Evolutionary conservation across 2,797 vertebrate genomes (phyloP).

Genomic region (Remorina albescens): DNA sequence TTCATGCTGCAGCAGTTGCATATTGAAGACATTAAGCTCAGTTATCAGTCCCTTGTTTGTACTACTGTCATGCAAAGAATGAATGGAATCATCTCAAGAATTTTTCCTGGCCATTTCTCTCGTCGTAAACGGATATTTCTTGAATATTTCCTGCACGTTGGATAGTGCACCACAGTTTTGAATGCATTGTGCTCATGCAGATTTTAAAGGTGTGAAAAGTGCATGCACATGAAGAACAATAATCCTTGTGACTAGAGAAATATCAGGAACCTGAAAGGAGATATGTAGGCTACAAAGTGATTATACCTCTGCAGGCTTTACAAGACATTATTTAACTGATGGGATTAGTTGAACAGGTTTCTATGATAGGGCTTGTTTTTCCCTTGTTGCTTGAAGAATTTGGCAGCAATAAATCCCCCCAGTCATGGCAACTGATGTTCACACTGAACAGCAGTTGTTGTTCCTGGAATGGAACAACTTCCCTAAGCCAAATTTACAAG

Average conservation of each 20-base stretch:
- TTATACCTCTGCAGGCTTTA: conserved; percentile 46
- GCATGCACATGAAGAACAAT: conserved; percentile 15
- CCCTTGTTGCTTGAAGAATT: conserved; percentile 73
- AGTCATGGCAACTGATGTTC: conserved; percentile 76
- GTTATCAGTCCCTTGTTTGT: conserved; percentile 75
- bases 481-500: conserved; percentile 65
- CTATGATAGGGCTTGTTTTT: conserved; percentile 57
- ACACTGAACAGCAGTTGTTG: conserved; percentile 79
- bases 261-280: conserved; percentile 14
- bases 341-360: conserved; percentile 75
- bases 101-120: conserved; percentile 54
- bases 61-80: conserved; percentile 77
- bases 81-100: conserved; percentile 74
- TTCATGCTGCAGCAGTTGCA: conserved; percentile 48
- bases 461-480: conserved; percentile 73
- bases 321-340: conserved; percentile 64
- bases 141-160: conserved; percentile 28
- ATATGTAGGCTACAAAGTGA: conserved; percentile 34
- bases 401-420: conserved; percentile 73
- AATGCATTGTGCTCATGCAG: conserved; percentile 11
- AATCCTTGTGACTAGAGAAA: conserved; percentile 12
- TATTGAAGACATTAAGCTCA: conserved; percentile 70
- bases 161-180: conserved; percentile 25
- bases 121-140: conserved; percentile 53
- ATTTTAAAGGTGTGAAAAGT: conserved; percentile 23